A percentile compares a stretch with the other conserved stretches of the same genome.
These are phyloP conservation scores for Dusona sp. DNA, from an alignment of 2,888 invertebrate species.

Conservation along the genomic window DNA sequence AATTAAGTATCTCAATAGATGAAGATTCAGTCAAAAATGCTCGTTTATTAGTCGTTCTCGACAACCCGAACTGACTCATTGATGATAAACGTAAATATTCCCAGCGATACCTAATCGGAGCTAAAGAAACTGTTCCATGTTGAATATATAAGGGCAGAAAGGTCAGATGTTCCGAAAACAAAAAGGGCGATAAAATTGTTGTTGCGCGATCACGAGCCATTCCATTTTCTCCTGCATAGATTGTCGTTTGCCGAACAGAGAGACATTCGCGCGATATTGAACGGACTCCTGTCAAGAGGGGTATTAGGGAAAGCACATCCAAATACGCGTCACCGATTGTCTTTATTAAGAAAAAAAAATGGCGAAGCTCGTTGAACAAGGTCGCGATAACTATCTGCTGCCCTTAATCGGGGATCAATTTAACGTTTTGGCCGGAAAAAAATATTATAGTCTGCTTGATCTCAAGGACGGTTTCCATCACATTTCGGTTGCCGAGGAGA, in stretches of 20 bases:
- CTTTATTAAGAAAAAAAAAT: too few relatives aligned
- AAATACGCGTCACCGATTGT: too few relatives aligned
- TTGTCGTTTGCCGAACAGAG: slow-evolving; percentile 63
- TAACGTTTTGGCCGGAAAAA: slow-evolving; percentile 50
- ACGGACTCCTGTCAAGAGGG: slow-evolving; percentile 56
- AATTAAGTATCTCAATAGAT: too few relatives aligned
- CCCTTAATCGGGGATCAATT: slow-evolving; percentile 66
- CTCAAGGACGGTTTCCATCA: too few relatives aligned
- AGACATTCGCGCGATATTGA: slow-evolving; percentile 57
- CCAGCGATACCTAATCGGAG: neutral
- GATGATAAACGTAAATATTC: slow-evolving; percentile 14
- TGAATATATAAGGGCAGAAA: slow-evolving; percentile 48
- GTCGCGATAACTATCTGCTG: slow-evolving; percentile 64
- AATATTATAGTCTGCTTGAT: too few relatives aligned
- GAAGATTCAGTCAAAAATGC: too few relatives aligned
- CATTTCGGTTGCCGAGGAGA: too few relatives aligned
- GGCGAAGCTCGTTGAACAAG: slow-evolving; percentile 59
- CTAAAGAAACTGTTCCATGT: slow-evolving; percentile 49
- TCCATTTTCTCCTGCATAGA: slow-evolving; percentile 59
- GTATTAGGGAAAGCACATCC: too few relatives aligned
- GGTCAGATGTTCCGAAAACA: slow-evolving; percentile 36
- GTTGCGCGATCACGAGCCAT: slow-evolving; percentile 58
- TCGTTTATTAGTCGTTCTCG: slow-evolving; percentile 46
- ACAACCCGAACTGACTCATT: slow-evolving; percentile 48
- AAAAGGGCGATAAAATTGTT: slow-evolving; percentile 49